These are phyloP conservation scores for Columba guinea DNA, from an alignment of 2,797 vertebrate species.

Conservation along the genomic window DNA sequence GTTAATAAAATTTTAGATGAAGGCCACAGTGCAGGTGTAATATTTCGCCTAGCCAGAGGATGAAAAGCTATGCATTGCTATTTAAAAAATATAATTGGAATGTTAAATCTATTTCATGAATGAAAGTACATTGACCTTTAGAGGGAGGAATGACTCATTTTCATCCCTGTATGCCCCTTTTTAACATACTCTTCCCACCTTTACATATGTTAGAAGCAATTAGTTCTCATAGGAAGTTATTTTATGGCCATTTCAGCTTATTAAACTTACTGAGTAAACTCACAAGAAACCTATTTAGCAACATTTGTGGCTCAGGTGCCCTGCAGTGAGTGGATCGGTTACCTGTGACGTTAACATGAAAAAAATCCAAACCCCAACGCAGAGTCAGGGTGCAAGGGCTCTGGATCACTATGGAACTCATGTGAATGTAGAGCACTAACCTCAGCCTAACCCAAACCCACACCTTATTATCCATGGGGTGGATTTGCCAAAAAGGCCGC, in stretches of 20 bases:
- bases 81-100: constrained; percentile 52
- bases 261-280: constrained; percentile 47
- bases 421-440: not conserved
- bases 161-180: constrained; percentile 19
- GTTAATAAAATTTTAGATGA: constrained; percentile 61
- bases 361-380: not conserved
- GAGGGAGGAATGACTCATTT: constrained; percentile 27
- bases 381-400: not conserved
- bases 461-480: not conserved
- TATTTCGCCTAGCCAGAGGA: constrained; percentile 31
- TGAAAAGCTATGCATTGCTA: constrained; percentile 56
- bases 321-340: not conserved
- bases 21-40: constrained; percentile 30
- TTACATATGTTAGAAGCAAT: constrained; percentile 48
- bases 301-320: not conserved
- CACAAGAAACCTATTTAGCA: not conserved
- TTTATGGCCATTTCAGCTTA: constrained; percentile 44
- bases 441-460: not conserved
- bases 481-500: not conserved
- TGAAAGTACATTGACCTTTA: constrained; percentile 44
- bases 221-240: constrained; percentile 39
- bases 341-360: not conserved
- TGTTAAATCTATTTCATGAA: constrained; percentile 59
- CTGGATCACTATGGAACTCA: not conserved
- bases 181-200: constrained; percentile 28